These are phyloP conservation scores for Nowickia ferox DNA, from an alignment of 2,888 invertebrate species.

Conservation along the genomic window DNA sequence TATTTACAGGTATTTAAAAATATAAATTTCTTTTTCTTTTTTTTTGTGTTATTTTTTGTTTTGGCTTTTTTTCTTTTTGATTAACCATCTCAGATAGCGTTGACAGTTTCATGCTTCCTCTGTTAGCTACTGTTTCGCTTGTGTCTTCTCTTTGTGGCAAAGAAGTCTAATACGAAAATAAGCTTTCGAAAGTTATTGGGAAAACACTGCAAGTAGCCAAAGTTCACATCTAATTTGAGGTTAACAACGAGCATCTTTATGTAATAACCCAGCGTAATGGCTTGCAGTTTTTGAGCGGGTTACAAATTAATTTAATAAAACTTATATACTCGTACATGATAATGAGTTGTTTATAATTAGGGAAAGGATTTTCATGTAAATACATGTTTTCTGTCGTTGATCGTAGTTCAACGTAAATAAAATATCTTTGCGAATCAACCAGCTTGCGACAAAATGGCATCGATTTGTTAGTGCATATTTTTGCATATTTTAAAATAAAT, in stretches of 20 bases:
- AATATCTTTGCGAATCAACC: too few relatives aligned
- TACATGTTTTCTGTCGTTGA: too few relatives aligned
- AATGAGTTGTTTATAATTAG: too few relatives aligned
- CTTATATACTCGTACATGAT: too few relatives aligned
- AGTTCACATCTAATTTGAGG: conserved; percentile 45
- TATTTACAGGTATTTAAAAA: conserved; percentile 25
- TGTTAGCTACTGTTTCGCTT: conserved; percentile 60
- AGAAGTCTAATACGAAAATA: conserved; percentile 52
- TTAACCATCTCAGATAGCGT: conserved; percentile 66
- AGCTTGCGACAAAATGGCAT: too few relatives aligned
- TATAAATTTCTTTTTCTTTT: conserved; percentile 29
- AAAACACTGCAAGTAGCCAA: conserved; percentile 48
- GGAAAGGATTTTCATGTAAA: too few relatives aligned
- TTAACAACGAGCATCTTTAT: not conserved
- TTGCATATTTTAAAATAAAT: too few relatives aligned
- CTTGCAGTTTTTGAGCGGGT: too few relatives aligned
- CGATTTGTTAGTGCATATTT: too few relatives aligned
- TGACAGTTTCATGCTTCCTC: conserved; percentile 70
- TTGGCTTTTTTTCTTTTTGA: conserved; percentile 34
- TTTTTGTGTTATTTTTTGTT: not conserved
- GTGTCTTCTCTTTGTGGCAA: not conserved
- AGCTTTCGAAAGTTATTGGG: conserved; percentile 26
- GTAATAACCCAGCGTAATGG: not conserved
- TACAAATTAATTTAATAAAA: too few relatives aligned
- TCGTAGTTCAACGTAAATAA: too few relatives aligned